A percentile compares a stretch with the other conserved stretches of the same genome.
Evolutionary conservation across 2,888 invertebrate species (phyloP).

Genomic region (Tenthredo notha): DNA sequence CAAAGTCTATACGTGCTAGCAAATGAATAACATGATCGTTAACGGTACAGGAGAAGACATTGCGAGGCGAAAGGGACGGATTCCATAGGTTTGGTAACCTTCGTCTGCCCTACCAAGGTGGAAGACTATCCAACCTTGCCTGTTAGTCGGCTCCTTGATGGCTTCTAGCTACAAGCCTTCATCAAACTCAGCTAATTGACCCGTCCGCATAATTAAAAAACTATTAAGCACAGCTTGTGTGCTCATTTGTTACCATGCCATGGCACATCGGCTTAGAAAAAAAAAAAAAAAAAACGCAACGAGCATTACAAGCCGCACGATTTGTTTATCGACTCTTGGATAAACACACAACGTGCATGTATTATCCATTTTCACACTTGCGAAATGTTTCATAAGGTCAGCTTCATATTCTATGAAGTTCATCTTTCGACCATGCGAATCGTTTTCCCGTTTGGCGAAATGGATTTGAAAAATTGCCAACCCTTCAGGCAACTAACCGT

Average conservation of each 20-base stretch:
- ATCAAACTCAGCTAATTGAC: conserved; percentile 41
- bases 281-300: conserved; percentile 14
- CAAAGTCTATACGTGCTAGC: background rate
- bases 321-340: conserved; percentile 5
- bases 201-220: conserved; percentile 46
- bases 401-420: background rate
- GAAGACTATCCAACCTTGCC: conserved; percentile 31
- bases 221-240: conserved; percentile 36
- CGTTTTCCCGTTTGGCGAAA: background rate
- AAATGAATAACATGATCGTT: background rate
- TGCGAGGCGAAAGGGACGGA: conserved; percentile 39
- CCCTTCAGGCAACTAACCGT: background rate
- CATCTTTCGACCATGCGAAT: background rate
- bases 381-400: background rate
- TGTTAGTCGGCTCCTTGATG: conserved; percentile 17
- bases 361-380: background rate
- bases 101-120: conserved; percentile 31
- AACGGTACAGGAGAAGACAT: background rate
- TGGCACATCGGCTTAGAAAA: background rate
- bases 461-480: conserved; percentile 32
- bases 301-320: background rate
- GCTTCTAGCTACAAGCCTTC: conserved; percentile 34
- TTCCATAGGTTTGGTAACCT: conserved; percentile 40
- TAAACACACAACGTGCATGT: background rate
- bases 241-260: conserved; percentile 32